These are phyloP conservation scores for Leucoma salicis DNA, from an alignment of 2,888 invertebrate species.

Conservation along the genomic window DNA sequence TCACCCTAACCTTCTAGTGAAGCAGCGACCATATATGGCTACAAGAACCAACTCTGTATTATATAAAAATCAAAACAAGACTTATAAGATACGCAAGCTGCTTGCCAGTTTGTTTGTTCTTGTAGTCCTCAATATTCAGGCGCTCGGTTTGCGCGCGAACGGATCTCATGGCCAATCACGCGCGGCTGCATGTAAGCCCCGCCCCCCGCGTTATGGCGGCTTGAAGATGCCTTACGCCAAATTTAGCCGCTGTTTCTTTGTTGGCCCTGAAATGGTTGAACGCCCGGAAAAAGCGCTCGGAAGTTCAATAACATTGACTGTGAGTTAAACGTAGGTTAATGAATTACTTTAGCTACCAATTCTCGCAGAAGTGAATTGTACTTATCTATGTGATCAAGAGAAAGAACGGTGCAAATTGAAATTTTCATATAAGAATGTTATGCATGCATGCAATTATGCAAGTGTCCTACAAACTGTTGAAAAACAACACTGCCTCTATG, in stretches of 20 bases:
- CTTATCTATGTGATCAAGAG: too few relatives aligned
- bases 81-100: slow-evolving; percentile 21
- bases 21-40: too few relatives aligned
- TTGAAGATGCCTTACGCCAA: slow-evolving; percentile 66
- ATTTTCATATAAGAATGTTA: too few relatives aligned
- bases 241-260: slow-evolving; percentile 65
- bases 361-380: too few relatives aligned
- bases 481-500: too few relatives aligned
- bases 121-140: slow-evolving; percentile 47
- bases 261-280: slow-evolving; percentile 41
- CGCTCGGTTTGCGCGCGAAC: slow-evolving; percentile 50
- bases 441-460: too few relatives aligned
- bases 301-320: slow-evolving; percentile 28
- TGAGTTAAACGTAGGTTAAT: too few relatives aligned
- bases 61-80: not conserved
- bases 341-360: too few relatives aligned
- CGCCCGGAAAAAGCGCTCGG: slow-evolving; percentile 27
- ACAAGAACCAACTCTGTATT: too few relatives aligned
- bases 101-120: slow-evolving; percentile 22
- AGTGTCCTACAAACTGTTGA: too few relatives aligned
- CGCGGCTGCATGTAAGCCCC: slow-evolving; percentile 54
- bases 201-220: slow-evolving; percentile 73
- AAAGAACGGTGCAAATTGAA: too few relatives aligned
- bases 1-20: too few relatives aligned
- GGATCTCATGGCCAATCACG: slow-evolving; percentile 67